Evolutionary conservation across 2,888 invertebrate genomes (phyloP).

Genomic region (Caenorhabditis sinica): DNA sequence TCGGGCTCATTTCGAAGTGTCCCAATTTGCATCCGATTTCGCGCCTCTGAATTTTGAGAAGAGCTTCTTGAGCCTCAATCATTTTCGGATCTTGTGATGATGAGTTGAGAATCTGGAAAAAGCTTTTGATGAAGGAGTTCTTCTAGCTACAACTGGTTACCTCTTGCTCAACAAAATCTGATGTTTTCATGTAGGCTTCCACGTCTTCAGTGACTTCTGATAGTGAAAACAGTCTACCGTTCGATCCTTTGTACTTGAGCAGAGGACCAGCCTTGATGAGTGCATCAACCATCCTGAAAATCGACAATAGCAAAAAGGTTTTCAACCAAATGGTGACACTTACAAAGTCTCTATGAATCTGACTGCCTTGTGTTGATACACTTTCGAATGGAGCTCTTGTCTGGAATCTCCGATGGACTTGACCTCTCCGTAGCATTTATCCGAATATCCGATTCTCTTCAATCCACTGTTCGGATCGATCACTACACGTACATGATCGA

Average conservation of each 20-base stretch:
- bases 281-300: constrained; percentile 62
- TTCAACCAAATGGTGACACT: constrained; percentile 1
- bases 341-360: constrained; percentile 73
- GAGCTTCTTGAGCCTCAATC: constrained; percentile 18
- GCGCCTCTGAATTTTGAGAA: constrained; percentile 33
- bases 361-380: constrained; percentile 81
- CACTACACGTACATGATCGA: constrained; percentile 66
- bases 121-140: background rate
- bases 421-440: constrained; percentile 49
- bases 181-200: constrained; percentile 68
- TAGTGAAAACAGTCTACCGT: constrained; percentile 51
- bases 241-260: constrained; percentile 63
- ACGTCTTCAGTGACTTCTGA: constrained; percentile 59
- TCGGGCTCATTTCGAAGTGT: constrained; percentile 29
- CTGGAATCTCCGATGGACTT: constrained; percentile 69
- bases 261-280: constrained; percentile 50
- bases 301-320: background rate
- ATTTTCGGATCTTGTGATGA: constrained; percentile 19
- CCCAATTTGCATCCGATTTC: constrained; percentile 48
- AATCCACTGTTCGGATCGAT: constrained; percentile 59
- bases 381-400: constrained; percentile 74
- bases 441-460: constrained; percentile 52
- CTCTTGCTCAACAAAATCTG: constrained; percentile 68
- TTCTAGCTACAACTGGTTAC: background rate
- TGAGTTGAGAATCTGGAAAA: constrained; percentile 48